phyloP scores from a whole-genome alignment of 2,113 vertebrate species.

The Xyrauchen texanus region DNA sequence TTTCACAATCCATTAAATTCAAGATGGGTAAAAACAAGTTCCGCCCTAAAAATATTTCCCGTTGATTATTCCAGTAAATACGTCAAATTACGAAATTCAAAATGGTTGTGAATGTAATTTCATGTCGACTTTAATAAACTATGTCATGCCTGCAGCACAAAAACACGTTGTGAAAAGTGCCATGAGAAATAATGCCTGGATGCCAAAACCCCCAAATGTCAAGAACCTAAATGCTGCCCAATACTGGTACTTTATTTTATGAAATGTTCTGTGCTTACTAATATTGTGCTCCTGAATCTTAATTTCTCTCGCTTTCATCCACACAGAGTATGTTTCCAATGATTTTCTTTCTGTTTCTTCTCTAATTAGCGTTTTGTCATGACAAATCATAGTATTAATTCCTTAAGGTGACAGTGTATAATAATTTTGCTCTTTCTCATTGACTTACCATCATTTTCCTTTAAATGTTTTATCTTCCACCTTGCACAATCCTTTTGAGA shows the following conservation, averaged over 20 bases:
- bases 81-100: too few relatives aligned
- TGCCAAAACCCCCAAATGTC: not conserved
- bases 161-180: too few relatives aligned
- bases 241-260: too few relatives aligned
- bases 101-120: too few relatives aligned
- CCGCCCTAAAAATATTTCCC: too few relatives aligned
- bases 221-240: not conserved
- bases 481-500: conserved; percentile 39
- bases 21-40: too few relatives aligned
- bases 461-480: not conserved
- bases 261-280: not conserved
- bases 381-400: conserved; percentile 39
- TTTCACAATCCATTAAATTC: too few relatives aligned
- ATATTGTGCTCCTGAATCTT: conserved; percentile 8
- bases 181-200: too few relatives aligned
- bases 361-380: not conserved
- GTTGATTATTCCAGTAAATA: too few relatives aligned
- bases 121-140: too few relatives aligned
- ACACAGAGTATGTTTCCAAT: not conserved
- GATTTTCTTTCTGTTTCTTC: not conserved
- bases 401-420: conserved; percentile 12
- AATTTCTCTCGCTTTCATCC: too few relatives aligned
- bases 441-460: conserved; percentile 30
- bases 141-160: too few relatives aligned
- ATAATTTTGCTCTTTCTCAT: conserved; percentile 38